Evolutionary conservation across 2,888 invertebrate species (phyloP), one percentile per base, ranked within the genome.

Genomic region (Ectemnius cavifrons): DNA sequence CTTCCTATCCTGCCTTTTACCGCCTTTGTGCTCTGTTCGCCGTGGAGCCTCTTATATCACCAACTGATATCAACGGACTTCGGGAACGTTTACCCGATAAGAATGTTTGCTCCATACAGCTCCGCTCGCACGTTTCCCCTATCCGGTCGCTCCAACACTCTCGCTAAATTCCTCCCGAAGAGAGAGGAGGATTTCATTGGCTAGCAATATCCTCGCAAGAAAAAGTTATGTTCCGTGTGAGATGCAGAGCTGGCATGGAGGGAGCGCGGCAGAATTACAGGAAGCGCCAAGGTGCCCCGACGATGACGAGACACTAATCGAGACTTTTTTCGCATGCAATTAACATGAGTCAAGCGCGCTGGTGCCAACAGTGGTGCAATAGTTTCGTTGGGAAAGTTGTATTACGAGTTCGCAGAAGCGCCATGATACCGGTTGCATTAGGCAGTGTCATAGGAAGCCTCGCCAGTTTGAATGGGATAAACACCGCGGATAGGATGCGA

Each of bases 11-110:
- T 63, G 74, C 70, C 37, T 37, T 72, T 75, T 66, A 71, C 69
- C 76, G 80, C 73, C 82, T 80, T 72, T 77, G 67, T 76, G 79
- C 74, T 59, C 76, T 75, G 80, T 68, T 71, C 80, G 52, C 62
- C 60, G 66, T 49, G 60, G 63, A 57, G 57, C 65, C 65, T 8
- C 70, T 14, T 66, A 66, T 81, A 81, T 81, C 82, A 61, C 23
- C 23, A 11, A 52, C 61, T 45, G 81, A 82, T 81, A 81, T 81
- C 81, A 77, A 80, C 71, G 60, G 27, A 47, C 59, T 63, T 45
- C 63, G 52, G 56, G n/a, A 59, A 73, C 68, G 67, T 62, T 70
- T 61, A 57, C 64, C 60, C 52, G 77, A 77, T 73, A 77, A 67
- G 52, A 59, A 65, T 69, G 73, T 77, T 77, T 77, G 77, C 77